A percentile compares a stretch with the other conserved stretches of the same genome.
Conservation (phyloP, 2,888 invertebrate species). For the Napeogenes sylphis region DNA sequence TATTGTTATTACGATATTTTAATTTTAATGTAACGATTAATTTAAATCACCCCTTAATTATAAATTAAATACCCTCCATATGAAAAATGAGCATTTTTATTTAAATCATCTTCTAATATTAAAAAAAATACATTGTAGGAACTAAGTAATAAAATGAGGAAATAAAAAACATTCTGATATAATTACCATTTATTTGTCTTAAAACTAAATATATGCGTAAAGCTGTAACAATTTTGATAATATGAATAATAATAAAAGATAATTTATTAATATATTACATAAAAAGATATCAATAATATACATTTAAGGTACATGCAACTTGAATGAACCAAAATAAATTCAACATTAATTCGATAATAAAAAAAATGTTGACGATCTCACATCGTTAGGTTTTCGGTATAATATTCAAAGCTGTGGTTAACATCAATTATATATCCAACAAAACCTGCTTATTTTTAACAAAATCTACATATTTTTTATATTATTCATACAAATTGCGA, state of each 20-base stretch:
- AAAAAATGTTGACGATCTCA: neutral
- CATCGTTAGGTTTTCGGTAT: no score
- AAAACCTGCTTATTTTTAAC: no score
- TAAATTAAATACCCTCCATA: neutral
- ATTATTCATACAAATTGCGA: no score
- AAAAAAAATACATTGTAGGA: neutral
- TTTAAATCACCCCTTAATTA: neutral
- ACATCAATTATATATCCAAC: no score
- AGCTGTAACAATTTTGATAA: slow-evolving; percentile 48
- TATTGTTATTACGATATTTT: no score
- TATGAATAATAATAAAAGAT: slow-evolving; percentile 36
- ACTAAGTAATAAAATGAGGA: slow-evolving; percentile 17
- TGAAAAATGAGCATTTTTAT: neutral
- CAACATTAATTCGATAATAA: neutral
- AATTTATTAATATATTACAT: neutral
- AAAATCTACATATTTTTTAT: no score
- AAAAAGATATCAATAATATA: slow-evolving; percentile 4
- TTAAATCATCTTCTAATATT: neutral
- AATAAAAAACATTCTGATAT: slow-evolving; percentile 39
- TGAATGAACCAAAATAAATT: neutral
- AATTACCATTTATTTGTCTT: slow-evolving; percentile 67
- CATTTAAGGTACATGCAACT: slow-evolving; percentile 3
- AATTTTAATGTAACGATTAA: neutral
- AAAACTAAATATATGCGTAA: slow-evolving; percentile 63
- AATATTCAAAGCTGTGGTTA: no score